Evolutionary conservation across 2,113 vertebrate genomes (phyloP).

Genomic region (Psittacara wagleri): DNA sequence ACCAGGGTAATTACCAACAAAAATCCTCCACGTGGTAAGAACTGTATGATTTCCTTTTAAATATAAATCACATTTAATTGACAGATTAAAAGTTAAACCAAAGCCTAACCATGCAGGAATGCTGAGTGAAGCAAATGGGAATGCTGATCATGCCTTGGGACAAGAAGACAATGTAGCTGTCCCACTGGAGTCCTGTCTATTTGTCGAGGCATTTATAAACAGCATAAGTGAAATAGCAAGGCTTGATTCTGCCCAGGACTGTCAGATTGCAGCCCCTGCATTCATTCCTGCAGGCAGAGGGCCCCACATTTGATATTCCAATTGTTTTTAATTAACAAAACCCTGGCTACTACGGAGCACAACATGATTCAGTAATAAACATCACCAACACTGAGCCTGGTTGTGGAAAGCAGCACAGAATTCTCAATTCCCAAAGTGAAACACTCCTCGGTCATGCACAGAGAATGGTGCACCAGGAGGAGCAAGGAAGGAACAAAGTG

Average conservation of each 20-base stretch:
- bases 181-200: not conserved
- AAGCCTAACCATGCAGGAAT: not conserved
- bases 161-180: not conserved
- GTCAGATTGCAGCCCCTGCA: not conserved
- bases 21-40: not conserved
- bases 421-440: not conserved
- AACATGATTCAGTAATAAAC: not conserved
- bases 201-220: not conserved
- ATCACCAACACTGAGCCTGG: rapidly evolving
- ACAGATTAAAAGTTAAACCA: not conserved
- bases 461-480: rapidly evolving
- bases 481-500: not conserved
- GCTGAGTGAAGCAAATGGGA: not conserved
- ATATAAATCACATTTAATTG: not conserved
- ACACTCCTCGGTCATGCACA: rapidly evolving
- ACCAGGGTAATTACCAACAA: not conserved
- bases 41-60: not conserved
- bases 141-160: not conserved
- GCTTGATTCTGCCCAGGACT: not conserved
- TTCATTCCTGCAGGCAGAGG: not conserved
- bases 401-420: not conserved
- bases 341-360: not conserved
- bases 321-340: not conserved
- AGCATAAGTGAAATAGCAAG: not conserved
- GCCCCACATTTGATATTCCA: not conserved